These are phyloP conservation scores for Leptinotarsa juncta DNA, from an alignment of 2,888 invertebrate species.

Conservation along the genomic window DNA sequence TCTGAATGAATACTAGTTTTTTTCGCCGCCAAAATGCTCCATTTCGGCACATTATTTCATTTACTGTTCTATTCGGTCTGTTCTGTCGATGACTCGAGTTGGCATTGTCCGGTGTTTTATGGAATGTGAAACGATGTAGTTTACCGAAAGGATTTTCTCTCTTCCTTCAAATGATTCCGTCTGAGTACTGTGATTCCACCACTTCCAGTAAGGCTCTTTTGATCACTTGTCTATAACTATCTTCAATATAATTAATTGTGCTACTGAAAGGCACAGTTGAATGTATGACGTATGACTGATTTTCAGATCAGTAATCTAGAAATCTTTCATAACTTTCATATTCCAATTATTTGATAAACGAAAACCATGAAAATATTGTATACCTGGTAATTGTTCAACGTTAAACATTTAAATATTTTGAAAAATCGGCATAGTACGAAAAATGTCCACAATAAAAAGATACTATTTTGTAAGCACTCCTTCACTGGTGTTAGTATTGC, in stretches of 20 bases:
- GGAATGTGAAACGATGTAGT: conserved; percentile 35
- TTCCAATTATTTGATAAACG: too few species aligned
- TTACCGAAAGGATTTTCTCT: conserved; percentile 26
- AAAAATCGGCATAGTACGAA: too few species aligned
- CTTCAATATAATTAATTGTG: background rate
- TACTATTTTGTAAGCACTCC: too few species aligned
- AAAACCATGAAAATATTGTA: too few species aligned
- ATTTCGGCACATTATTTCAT: conserved; percentile 20
- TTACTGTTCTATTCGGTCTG: conserved; percentile 21
- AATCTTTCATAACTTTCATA: too few species aligned
- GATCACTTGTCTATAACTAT: background rate
- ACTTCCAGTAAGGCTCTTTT: conserved; percentile 58
- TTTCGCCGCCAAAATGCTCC: conserved; percentile 28
- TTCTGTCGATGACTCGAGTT: conserved; percentile 22
- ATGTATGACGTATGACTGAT: background rate
- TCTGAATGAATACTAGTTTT: conserved; percentile 25
- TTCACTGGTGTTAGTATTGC: too few species aligned
- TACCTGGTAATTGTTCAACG: too few species aligned
- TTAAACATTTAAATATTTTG: too few species aligned
- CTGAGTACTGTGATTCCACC: conserved; percentile 63
- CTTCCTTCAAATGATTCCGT: conserved; percentile 61
- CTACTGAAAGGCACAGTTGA: background rate
- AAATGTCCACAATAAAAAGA: too few species aligned
- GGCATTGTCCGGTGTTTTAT: conserved; percentile 11
- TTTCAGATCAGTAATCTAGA: background rate